These are phyloP conservation scores for Pachymerium ferrugineum DNA, from an alignment of 2,888 invertebrate genomes.

Conservation along the genomic window DNA sequence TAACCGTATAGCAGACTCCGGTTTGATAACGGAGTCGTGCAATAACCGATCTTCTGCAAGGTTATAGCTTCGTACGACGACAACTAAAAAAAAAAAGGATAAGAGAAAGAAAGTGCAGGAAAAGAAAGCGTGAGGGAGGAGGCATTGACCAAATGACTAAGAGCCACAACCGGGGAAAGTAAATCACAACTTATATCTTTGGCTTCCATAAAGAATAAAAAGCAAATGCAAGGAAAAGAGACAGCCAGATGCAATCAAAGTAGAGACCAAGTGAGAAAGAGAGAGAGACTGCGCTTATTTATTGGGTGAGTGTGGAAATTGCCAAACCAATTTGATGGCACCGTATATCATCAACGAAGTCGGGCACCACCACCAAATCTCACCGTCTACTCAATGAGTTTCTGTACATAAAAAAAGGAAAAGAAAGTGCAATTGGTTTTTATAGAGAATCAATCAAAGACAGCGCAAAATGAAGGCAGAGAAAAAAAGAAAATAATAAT, in stretches of 20 bases:
- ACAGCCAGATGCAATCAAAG: constrained; percentile 27
- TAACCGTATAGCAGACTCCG: background rate
- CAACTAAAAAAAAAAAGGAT: background rate
- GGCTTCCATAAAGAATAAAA: constrained; percentile 19
- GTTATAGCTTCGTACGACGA: background rate
- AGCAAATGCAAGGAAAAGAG: constrained; percentile 19
- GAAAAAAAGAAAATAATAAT: background rate
- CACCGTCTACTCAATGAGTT: constrained; percentile 21
- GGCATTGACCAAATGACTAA: constrained; percentile 24
- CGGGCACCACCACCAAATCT: constrained; percentile 15
- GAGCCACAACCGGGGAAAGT: constrained; percentile 19
- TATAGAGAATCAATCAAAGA: constrained; percentile 17
- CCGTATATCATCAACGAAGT: constrained; percentile 21
- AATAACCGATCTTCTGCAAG: background rate
- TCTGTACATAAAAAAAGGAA: constrained; percentile 18
- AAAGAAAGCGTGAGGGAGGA: background rate
- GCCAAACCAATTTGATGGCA: constrained; percentile 27
- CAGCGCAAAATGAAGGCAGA: constrained; percentile 1
- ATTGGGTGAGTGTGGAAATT: constrained; percentile 27
- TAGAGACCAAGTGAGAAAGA: background rate
- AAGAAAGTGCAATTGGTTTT: constrained; percentile 22
- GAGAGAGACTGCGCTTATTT: constrained; percentile 22
- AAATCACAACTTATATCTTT: constrained; percentile 27
- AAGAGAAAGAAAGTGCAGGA: background rate
- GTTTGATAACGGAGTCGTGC: constrained; percentile 1